Evolutionary conservation across 2,113 vertebrate species (phyloP).

Genomic region (Amblyopsis rosae): DNA sequence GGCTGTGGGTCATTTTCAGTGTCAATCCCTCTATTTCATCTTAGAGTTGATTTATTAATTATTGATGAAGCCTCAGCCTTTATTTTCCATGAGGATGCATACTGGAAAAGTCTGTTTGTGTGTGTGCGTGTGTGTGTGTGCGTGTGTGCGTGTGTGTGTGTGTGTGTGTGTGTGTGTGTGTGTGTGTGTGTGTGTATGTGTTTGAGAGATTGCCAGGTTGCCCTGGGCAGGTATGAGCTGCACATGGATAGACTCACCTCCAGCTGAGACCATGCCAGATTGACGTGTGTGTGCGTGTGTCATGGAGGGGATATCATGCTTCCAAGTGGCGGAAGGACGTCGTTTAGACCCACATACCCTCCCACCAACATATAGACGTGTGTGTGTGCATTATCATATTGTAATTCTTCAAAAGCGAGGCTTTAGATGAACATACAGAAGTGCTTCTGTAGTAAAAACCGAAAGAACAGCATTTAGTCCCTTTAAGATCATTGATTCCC

Average conservation of each 20-base stretch:
- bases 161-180: background rate
- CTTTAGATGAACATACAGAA: background rate
- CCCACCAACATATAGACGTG: background rate
- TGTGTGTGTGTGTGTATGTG: background rate
- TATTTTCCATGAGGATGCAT: conserved; percentile 26
- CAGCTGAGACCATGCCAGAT: conserved; percentile 39
- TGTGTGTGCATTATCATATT: background rate
- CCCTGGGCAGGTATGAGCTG: conserved; percentile 13
- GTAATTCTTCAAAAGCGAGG: background rate
- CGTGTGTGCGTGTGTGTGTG: conserved; percentile 3
- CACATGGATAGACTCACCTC: conserved; percentile 25
- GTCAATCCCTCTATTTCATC: conserved; percentile 39
- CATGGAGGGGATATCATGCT: background rate
- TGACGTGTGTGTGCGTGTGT: conserved; percentile 8
- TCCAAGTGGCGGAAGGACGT: too few species aligned
- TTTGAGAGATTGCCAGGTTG: conserved; percentile 3
- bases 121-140: background rate
- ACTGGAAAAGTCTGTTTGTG: background rate
- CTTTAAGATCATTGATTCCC: conserved; percentile 22
- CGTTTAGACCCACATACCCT: too few species aligned
- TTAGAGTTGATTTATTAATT: conserved; percentile 45
- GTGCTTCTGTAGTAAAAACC: background rate
- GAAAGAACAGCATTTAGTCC: background rate
- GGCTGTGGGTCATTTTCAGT: conserved; percentile 39
- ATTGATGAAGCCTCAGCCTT: conserved; percentile 44